Evolutionary conservation across 1,140 invertebrate genomes (phyloP).

Genomic region (Scaptomyza montana): DNA sequence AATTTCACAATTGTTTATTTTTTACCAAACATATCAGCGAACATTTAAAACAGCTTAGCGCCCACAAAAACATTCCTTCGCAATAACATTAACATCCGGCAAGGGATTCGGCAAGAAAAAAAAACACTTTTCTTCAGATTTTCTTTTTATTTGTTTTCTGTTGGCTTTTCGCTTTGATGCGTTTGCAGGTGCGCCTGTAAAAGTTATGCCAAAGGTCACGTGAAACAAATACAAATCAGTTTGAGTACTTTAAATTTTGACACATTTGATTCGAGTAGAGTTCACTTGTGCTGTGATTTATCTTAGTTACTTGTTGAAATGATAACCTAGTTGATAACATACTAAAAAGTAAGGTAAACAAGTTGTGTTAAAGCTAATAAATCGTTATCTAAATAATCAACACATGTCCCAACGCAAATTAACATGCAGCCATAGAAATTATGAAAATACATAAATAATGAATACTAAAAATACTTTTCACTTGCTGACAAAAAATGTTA

Average conservation of each 20-base stretch:
- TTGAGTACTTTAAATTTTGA: too few species aligned
- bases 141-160: neutral
- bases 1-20: constrained; percentile 79
- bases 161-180: constrained; percentile 16
- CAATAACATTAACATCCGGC: constrained; percentile 78
- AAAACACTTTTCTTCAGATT: constrained; percentile 1
- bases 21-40: constrained; percentile 76
- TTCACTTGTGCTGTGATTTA: too few species aligned
- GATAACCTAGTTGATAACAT: too few species aligned
- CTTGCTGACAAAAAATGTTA: too few species aligned
- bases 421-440: too few species aligned
- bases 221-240: too few species aligned
- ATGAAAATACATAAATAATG: too few species aligned
- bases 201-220: constrained; percentile 26
- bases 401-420: too few species aligned
- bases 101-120: constrained; percentile 2
- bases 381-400: neutral
- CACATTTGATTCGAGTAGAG: too few species aligned
- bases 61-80: constrained; percentile 49
- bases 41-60: constrained; percentile 68
- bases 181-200: constrained; percentile 16
- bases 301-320: too few species aligned
- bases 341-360: neutral
- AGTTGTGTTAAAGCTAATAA: neutral
- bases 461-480: too few species aligned